A percentile compares a stretch with the other conserved stretches of the same genome.
Evolutionary conservation across 2,888 invertebrate species (phyloP).

Genomic region (Drosophila sordidula): DNA sequence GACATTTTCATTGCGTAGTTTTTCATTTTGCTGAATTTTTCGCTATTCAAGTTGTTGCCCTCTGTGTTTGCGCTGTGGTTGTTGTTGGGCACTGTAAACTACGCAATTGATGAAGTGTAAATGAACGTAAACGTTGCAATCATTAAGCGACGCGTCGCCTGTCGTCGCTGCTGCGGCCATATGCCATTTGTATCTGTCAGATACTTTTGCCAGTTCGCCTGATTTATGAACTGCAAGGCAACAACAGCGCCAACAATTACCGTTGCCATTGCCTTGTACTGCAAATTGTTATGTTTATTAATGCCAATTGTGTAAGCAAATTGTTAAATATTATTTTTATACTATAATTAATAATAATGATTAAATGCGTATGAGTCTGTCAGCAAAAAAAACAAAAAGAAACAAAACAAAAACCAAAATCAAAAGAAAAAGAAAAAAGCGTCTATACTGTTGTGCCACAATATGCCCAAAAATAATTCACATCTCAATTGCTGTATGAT

Average conservation of each 20-base stretch:
- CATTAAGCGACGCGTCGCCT: conserved; percentile 49
- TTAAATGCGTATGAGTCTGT: conserved; percentile 14
- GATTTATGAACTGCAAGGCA: conserved; percentile 71
- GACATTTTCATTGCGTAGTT: conserved; percentile 61
- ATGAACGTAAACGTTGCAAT: conserved; percentile 71
- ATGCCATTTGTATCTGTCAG: conserved; percentile 79
- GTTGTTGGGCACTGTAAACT: conserved; percentile 54
- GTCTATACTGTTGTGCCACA: conserved; percentile 1
- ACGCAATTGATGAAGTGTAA: conserved; percentile 78
- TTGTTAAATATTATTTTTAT: conserved; percentile 45
- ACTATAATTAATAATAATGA: conserved; percentile 63
- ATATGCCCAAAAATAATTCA: conserved; percentile 19
- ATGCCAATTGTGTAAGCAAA: conserved; percentile 54
- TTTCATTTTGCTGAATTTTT: conserved; percentile 44
- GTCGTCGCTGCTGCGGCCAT: conserved; percentile 29
- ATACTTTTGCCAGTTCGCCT: conserved; percentile 64
- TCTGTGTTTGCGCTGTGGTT: conserved; percentile 19
- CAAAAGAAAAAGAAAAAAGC: no score
- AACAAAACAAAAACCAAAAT: not conserved
- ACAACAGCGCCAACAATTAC: conserved; percentile 36
- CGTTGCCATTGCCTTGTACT: conserved; percentile 46
- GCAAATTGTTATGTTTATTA: conserved; percentile 59
- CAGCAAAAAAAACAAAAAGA: not conserved
- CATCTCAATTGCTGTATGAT: conserved; percentile 25
- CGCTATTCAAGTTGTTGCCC: conserved; percentile 40